Percentiles rank a stretch among this genome's conserved stretches.
Conservation (phyloP, 1,140 invertebrate species). For the Yoshiicerus persimilis region DNA sequence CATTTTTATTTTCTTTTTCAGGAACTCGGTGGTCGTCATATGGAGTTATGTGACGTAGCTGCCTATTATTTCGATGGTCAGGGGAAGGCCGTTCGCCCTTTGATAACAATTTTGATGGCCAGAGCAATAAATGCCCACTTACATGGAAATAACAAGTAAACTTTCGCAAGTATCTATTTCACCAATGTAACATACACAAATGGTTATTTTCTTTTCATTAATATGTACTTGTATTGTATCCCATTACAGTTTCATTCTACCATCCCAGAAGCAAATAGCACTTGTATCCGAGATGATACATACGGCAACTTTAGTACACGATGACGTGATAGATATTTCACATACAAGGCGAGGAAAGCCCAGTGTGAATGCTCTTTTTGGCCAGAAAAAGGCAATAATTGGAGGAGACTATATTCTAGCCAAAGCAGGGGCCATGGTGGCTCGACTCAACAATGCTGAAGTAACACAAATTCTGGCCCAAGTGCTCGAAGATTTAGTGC, state of each 20-base stretch:
- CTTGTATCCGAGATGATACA: constrained; percentile 99
- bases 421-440: constrained; percentile 89
- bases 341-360: constrained; percentile 92
- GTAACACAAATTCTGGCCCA: constrained; percentile 90
- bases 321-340: constrained; percentile 98
- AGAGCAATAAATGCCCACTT: constrained; percentile 87
- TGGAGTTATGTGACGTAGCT: constrained; percentile 81
- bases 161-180: background rate
- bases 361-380: constrained; percentile 92
- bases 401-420: constrained; percentile 93
- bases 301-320: constrained; percentile 95
- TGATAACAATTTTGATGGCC: constrained; percentile 88
- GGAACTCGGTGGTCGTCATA: constrained; percentile 73
- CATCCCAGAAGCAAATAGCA: constrained; percentile 84
- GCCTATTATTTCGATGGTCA: constrained; percentile 96
- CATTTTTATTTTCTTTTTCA: too few relatives aligned
- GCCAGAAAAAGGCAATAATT: constrained; percentile 94
- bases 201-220: background rate
- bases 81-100: constrained; percentile 90
- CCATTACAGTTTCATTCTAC: constrained; percentile 63
- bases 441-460: constrained; percentile 83
- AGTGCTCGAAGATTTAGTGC: constrained; percentile 90
- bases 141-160: constrained; percentile 72
- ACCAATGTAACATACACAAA: background rate
- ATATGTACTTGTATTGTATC: background rate